These are phyloP conservation scores for Chunga burmeisteri DNA, from an alignment of 2,113 vertebrate species.

Conservation along the genomic window DNA sequence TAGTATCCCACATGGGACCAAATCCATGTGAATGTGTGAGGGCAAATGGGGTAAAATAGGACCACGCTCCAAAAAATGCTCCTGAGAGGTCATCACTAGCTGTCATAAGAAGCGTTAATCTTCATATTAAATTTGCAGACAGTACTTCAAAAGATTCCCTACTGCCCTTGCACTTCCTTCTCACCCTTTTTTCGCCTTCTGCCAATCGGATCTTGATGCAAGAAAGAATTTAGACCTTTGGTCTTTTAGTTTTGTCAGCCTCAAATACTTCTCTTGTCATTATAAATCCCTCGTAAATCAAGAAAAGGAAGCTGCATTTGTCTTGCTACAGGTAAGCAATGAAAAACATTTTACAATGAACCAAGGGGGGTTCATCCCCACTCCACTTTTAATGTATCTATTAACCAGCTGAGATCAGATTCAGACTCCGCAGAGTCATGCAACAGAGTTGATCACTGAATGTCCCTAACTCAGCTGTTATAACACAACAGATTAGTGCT, in stretches of 20 bases:
- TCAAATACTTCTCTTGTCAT: neutral
- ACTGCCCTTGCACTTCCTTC: neutral
- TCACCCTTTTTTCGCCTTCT: neutral
- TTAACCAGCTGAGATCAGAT: neutral
- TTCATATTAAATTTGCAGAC: neutral
- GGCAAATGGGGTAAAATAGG: neutral
- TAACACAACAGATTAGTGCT: neutral
- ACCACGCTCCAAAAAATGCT: neutral
- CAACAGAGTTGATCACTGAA: neutral
- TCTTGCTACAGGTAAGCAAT: neutral
- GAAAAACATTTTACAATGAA: neutral
- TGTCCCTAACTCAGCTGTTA: neutral
- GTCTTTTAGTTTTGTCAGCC: neutral
- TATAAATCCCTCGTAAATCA: neutral
- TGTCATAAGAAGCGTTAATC: neutral
- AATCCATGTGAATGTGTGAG: neutral
- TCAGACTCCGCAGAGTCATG: neutral
- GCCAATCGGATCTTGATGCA: neutral
- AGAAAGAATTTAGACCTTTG: neutral
- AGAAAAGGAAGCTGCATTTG: neutral
- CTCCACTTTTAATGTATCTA: neutral
- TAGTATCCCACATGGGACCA: neutral
- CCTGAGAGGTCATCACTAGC: neutral
- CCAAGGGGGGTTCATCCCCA: neutral
- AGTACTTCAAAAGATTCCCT: neutral